Percentiles rank a stretch among this genome's conserved stretches.
Conservation (phyloP, 2,797 vertebrate genomes). For the Pyrocephalus nanus region DNA sequence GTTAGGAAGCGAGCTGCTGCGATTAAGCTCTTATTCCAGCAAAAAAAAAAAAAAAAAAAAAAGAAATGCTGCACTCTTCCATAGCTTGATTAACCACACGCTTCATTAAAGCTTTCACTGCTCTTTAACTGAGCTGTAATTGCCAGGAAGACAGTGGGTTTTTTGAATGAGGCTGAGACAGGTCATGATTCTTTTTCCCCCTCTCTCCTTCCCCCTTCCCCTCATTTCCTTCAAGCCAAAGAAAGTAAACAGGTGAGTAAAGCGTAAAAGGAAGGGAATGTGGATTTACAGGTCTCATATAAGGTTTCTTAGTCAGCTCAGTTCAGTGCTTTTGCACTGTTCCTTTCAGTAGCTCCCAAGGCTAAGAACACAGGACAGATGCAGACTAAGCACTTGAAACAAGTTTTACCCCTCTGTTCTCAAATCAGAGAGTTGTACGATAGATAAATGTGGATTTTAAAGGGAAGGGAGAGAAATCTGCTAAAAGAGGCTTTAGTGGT, state of each 20-base stretch:
- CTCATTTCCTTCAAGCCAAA: background rate
- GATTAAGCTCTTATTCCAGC: background rate
- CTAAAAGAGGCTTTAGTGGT: background rate
- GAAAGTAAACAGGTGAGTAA: background rate
- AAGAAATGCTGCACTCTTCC: background rate
- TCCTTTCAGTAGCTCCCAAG: background rate
- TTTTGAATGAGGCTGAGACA: background rate
- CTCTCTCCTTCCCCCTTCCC: fast-evolving
- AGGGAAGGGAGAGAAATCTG: background rate
- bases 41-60: background rate
- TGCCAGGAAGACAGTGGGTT: background rate
- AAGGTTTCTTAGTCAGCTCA: background rate
- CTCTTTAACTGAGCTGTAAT: background rate
- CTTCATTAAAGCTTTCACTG: conserved; percentile 45
- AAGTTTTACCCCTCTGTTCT: conserved; percentile 17
- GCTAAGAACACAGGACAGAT: background rate
- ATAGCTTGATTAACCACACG: conserved; percentile 21
- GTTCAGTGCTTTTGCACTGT: background rate
- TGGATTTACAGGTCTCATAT: background rate
- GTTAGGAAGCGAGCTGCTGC: background rate
- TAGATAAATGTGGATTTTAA: conserved; percentile 1
- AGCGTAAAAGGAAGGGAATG: background rate
- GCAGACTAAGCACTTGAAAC: background rate
- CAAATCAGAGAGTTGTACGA: background rate
- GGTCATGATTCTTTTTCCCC: background rate